Percentiles rank a stretch among this genome's conserved stretches.
Evolutionary conservation across 2,888 invertebrate species (phyloP).

Genomic region (Synergus japonicus): DNA sequence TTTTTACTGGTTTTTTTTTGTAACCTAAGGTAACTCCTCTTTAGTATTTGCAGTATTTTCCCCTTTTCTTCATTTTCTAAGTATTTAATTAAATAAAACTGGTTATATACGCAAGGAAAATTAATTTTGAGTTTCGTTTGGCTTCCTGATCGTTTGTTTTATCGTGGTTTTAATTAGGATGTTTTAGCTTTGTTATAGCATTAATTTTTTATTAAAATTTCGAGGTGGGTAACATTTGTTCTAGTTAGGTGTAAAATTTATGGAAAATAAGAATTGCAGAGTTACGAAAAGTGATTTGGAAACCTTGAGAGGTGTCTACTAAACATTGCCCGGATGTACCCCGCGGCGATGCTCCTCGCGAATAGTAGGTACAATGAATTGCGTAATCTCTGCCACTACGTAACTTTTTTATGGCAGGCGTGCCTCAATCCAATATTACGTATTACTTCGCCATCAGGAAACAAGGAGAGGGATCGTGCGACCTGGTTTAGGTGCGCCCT

Average conservation of each 20-base stretch:
- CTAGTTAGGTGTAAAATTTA: background rate
- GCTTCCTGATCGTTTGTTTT: too few relatives aligned
- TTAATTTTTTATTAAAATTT: background rate
- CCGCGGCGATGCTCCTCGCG: background rate
- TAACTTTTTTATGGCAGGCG: constrained; percentile 22
- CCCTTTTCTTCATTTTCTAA: too few relatives aligned
- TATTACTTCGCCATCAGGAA: constrained; percentile 14
- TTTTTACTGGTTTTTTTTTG: too few relatives aligned
- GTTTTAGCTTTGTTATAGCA: too few relatives aligned
- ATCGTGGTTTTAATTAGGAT: too few relatives aligned
- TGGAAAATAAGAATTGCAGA: background rate
- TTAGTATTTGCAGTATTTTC: too few relatives aligned
- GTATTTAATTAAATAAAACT: too few relatives aligned
- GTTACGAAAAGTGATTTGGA: constrained; percentile 9
- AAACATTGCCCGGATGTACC: background rate
- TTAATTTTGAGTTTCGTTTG: too few relatives aligned
- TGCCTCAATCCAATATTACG: constrained; percentile 21
- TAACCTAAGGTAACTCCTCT: too few relatives aligned
- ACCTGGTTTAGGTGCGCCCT: constrained; percentile 29
- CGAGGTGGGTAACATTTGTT: background rate
- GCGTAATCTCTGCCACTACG: constrained; percentile 11
- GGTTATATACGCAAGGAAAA: too few relatives aligned
- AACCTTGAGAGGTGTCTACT: background rate
- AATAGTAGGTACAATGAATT: constrained; percentile 26
- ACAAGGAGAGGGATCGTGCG: constrained; percentile 27